These are phyloP conservation scores for Pseudorhombus dupliciocellatus DNA, from an alignment of 2,113 vertebrate genomes.

Conservation along the genomic window DNA sequence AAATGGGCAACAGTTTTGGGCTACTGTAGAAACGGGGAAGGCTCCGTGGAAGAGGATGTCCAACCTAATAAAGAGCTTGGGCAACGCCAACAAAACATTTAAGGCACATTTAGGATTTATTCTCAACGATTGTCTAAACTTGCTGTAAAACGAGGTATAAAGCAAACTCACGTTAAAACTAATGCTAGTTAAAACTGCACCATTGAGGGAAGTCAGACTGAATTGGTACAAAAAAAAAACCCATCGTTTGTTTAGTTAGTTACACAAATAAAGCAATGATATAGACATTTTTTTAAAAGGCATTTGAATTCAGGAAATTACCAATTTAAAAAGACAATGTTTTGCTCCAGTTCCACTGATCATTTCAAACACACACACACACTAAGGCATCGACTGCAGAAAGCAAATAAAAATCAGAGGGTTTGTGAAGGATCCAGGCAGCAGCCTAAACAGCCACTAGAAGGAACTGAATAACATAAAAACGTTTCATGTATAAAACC, in stretches of 20 bases:
- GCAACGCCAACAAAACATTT: not conserved
- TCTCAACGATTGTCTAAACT: slow-evolving; percentile 36
- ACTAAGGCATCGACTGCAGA: slow-evolving; percentile 29
- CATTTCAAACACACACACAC: slow-evolving; percentile 31
- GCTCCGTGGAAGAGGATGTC: too few species aligned
- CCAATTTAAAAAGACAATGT: slow-evolving; percentile 52
- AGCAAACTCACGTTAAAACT: not conserved
- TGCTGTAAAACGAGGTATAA: not conserved
- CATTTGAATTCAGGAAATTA: slow-evolving; percentile 40
- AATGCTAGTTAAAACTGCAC: slow-evolving; percentile 7
- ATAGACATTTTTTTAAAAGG: slow-evolving; percentile 50
- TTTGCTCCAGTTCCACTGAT: slow-evolving; percentile 57
- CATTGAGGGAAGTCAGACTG: slow-evolving; percentile 3
- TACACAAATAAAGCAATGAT: slow-evolving; percentile 55
- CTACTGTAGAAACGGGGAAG: not conserved
- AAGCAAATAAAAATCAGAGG: slow-evolving; percentile 18
- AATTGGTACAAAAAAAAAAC: slow-evolving; percentile 17
- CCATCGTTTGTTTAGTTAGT: slow-evolving; percentile 44
- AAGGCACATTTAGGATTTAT: not conserved
- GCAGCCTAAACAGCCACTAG: slow-evolving; percentile 1
- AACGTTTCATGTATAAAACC: too few species aligned
- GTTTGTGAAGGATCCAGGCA: slow-evolving; percentile 17
- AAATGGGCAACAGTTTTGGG: not conserved
- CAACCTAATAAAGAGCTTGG: too few species aligned
- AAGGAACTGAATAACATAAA: not conserved